phyloP scores from a whole-genome alignment of 1,140 invertebrate genomes.

The Cyclargus thomasi region DNA sequence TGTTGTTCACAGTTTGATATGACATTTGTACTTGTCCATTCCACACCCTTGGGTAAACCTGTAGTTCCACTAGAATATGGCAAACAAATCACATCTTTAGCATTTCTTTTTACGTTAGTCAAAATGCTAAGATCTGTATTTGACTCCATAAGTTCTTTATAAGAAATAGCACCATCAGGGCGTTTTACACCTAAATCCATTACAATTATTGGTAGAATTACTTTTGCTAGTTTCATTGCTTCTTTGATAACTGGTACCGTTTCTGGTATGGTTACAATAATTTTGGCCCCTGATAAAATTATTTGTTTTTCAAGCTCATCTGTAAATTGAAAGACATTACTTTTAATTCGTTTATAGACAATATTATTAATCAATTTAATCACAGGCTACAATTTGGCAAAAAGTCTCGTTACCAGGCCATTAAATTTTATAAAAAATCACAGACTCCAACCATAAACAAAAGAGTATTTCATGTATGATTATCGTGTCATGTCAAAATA shows the following conservation, averaged over 20 bases:
- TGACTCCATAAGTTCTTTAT: slow-evolving; percentile 70
- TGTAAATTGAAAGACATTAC: slow-evolving; percentile 50
- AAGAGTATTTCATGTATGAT: too few relatives aligned
- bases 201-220: slow-evolving; percentile 75
- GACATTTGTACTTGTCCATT: slow-evolving; percentile 83
- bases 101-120: slow-evolving; percentile 52
- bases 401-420: too few relatives aligned
- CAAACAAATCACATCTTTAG: slow-evolving; percentile 75
- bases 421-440: too few relatives aligned
- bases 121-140: slow-evolving; percentile 64
- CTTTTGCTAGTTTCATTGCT: slow-evolving; percentile 62
- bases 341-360: too few relatives aligned
- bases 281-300: slow-evolving; percentile 77
- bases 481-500: too few relatives aligned
- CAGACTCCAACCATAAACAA: too few relatives aligned
- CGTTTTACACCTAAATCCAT: slow-evolving; percentile 51
- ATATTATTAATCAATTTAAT: too few relatives aligned
- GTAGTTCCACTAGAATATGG: slow-evolving; percentile 92
- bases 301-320: slow-evolving; percentile 87
- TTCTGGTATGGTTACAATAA: slow-evolving; percentile 79
- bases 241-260: slow-evolving; percentile 63
- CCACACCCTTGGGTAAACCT: slow-evolving; percentile 91
- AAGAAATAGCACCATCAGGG: slow-evolving; percentile 76
- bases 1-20: slow-evolving; percentile 76
- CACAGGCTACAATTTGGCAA: too few relatives aligned